Evolutionary conservation across 2,113 vertebrate species (phyloP).

Genomic region (Petrocephalus microphthalmus): DNA sequence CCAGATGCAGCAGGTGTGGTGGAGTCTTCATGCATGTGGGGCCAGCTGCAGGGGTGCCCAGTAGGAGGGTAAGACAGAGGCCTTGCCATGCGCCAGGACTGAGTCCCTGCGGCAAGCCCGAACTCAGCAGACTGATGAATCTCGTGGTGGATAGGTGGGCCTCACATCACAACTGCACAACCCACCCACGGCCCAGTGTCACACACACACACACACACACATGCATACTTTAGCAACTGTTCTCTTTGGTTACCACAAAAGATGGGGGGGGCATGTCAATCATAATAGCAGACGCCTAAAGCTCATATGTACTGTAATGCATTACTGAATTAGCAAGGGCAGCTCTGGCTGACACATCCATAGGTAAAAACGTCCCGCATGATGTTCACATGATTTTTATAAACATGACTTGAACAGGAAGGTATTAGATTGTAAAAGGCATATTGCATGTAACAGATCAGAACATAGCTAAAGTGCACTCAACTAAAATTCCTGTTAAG

Average conservation of each 20-base stretch:
- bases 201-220: neutral
- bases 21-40: neutral
- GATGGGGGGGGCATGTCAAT: neutral
- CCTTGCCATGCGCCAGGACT: neutral
- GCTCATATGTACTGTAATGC: neutral
- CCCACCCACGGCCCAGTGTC: neutral
- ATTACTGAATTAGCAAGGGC: neutral
- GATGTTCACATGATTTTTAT: neutral
- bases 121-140: constrained; percentile 25
- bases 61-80: neutral
- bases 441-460: neutral
- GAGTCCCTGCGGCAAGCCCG: constrained; percentile 13
- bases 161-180: neutral
- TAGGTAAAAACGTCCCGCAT: neutral
- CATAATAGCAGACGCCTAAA: neutral
- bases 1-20: neutral
- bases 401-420: neutral
- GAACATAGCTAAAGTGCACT: neutral
- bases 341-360: neutral
- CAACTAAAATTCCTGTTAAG: neutral
- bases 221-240: neutral
- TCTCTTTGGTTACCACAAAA: neutral
- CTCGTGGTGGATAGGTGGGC: neutral
- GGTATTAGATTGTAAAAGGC: neutral
- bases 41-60: neutral